phyloP scores from a whole-genome alignment of 2,113 vertebrate genomes.

The Peromyscus leucopus region DNA sequence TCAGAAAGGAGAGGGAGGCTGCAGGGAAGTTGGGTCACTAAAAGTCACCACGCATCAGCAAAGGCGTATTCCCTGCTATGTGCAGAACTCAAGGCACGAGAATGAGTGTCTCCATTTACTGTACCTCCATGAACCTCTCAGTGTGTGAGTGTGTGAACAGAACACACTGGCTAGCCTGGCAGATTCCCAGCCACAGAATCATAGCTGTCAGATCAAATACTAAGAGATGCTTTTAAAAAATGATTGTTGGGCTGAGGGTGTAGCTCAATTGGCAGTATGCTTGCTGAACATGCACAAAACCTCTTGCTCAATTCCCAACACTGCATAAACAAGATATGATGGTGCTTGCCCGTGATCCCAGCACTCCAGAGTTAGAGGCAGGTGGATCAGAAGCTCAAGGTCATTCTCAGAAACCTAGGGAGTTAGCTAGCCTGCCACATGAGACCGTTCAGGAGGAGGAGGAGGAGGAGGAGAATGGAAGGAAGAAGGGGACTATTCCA shows the following conservation, averaged over 20 bases:
- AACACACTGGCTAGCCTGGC: background rate
- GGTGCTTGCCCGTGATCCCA: too few relatives aligned
- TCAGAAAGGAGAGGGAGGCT: background rate
- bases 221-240: background rate
- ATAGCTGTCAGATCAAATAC: background rate
- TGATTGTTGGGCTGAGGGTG: background rate
- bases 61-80: background rate
- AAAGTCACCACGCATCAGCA: background rate
- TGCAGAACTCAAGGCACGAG: background rate
- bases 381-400: background rate
- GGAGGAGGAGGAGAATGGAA: accelerated
- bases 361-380: background rate
- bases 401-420: background rate
- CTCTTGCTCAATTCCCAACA: background rate
- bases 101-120: background rate
- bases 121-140: background rate
- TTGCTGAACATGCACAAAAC: background rate
- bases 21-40: background rate
- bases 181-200: background rate
- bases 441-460: background rate
- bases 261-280: background rate
- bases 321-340: background rate
- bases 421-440: background rate
- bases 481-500: too few relatives aligned
- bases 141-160: background rate